Conservation (phyloP, 2,113 vertebrate genomes). For the Hymenochirus boettgeri region DNA sequence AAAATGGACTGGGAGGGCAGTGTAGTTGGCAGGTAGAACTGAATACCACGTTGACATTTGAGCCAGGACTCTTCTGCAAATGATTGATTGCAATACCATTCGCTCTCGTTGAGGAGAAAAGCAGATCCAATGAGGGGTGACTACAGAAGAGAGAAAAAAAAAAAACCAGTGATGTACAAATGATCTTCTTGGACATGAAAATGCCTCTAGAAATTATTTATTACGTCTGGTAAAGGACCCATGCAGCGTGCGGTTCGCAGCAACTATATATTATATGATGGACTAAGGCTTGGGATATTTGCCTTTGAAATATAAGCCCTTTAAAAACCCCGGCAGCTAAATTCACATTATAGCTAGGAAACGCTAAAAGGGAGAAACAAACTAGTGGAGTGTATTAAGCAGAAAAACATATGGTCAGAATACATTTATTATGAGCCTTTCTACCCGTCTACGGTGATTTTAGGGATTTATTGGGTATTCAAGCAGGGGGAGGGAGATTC, state of each 20-base stretch:
- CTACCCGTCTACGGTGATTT: neutral
- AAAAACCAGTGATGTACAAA: neutral
- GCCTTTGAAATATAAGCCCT: neutral
- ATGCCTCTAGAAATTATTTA: neutral
- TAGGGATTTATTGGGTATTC: neutral
- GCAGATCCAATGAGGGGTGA: too few relatives aligned
- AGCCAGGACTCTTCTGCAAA: too few relatives aligned
- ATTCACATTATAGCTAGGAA: neutral
- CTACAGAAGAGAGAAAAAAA: too few relatives aligned
- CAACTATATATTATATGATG: conserved; percentile 6
- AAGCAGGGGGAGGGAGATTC: neutral
- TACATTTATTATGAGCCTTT: neutral
- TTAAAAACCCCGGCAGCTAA: neutral
- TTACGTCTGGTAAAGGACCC: neutral
- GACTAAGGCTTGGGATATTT: neutral
- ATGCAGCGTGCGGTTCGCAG: conserved; percentile 19
- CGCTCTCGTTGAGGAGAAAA: too few relatives aligned
- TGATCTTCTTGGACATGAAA: neutral
- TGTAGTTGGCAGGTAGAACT: too few relatives aligned
- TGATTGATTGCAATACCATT: too few relatives aligned
- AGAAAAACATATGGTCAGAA: neutral
- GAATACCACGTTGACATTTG: too few relatives aligned
- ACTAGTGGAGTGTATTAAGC: neutral
- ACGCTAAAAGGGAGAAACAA: neutral
- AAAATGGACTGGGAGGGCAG: too few relatives aligned